Evolutionary conservation across 2,113 vertebrate genomes (phyloP), one percentile per base, ranked within the genome.

Genomic region (Lepisosteus osseus): DNA sequence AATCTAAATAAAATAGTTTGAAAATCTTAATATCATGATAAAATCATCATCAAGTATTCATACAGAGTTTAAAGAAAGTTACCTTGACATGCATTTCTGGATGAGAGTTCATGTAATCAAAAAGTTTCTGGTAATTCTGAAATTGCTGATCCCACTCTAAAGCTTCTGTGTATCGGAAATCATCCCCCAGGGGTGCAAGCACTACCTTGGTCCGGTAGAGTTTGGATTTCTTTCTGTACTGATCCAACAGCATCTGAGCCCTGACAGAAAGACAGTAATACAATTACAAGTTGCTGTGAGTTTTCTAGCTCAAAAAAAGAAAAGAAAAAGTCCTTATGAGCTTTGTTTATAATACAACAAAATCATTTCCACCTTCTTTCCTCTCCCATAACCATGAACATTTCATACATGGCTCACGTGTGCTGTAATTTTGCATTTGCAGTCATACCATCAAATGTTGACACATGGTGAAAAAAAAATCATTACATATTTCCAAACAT

Each of bases 191-290:
- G 0, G 96, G 94, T 68, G 84, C 93, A 63, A 98, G 80, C 0
- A 98, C 82, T 68, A 98, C 94, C 14, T 93, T 89, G 0, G 93
- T 93, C 6, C 92, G 94, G 76, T 91, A 98, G 67, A 98, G 94
- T n/a, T 92, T 92, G 45, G 96, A 97, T 86, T 98, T 98, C 87
- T 97, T 96, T 14, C 95, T 92, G 81, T 98, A 98, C 74, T 98
- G 96, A 76, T 97, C 96, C 81, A 98, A 82, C 72, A 98, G 85
- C 80, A 95, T 80, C 70, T 85, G 90, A n/a, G 93, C 93, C 81
- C 96, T 98, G 74, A 55, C 6, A 42, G 62, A 64, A 12, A 59
- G 1, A 13, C 56, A 13, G n/a, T 12, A 4, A 59, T 4, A 8
- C 2, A 59, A 11, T 8, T 59, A 13, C 29, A 29, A 29, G 29